A percentile compares a stretch with the other conserved stretches of the same genome.
Evolutionary conservation across 1,140 invertebrate genomes (phyloP).

Genomic region (Neodiprion lecontei): DNA sequence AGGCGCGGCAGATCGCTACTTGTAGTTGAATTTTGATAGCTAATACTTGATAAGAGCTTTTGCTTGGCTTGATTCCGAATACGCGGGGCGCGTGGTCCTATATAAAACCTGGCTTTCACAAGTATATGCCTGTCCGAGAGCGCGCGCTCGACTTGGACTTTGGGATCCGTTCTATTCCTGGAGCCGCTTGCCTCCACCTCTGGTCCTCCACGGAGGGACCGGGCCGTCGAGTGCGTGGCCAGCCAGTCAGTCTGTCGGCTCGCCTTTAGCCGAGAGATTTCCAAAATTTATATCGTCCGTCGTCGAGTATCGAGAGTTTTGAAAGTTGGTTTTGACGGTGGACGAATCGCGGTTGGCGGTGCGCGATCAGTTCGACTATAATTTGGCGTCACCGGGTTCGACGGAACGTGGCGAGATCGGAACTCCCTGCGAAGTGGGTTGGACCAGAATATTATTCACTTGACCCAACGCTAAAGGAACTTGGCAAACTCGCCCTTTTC

Average conservation of each 20-base stretch:
- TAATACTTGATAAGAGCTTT: not conserved
- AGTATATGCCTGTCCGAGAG: not conserved
- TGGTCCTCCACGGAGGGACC: slow-evolving; percentile 41
- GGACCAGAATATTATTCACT: no score
- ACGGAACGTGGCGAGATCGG: no score
- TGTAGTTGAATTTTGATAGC: no score
- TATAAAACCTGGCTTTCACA: slow-evolving; percentile 4
- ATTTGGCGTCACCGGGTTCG: no score
- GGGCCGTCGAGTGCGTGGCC: slow-evolving; percentile 36
- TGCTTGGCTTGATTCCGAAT: not conserved
- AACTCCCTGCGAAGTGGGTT: no score
- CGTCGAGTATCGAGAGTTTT: not conserved
- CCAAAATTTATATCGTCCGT: not conserved
- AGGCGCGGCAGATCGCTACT: no score
- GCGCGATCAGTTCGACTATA: no score
- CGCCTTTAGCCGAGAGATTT: slow-evolving; percentile 3
- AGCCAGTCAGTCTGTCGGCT: not conserved
- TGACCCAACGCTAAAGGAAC: not conserved
- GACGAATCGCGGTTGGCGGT: not conserved
- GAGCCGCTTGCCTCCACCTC: slow-evolving; percentile 54
- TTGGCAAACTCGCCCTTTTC: not conserved
- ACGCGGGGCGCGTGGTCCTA: slow-evolving; percentile 2
- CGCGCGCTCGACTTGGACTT: slow-evolving; percentile 24
- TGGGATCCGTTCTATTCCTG: slow-evolving; percentile 59
- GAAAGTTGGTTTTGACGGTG: not conserved